These are phyloP conservation scores for Asbolus verrucosus DNA, from an alignment of 1,140 invertebrate species.

Conservation along the genomic window DNA sequence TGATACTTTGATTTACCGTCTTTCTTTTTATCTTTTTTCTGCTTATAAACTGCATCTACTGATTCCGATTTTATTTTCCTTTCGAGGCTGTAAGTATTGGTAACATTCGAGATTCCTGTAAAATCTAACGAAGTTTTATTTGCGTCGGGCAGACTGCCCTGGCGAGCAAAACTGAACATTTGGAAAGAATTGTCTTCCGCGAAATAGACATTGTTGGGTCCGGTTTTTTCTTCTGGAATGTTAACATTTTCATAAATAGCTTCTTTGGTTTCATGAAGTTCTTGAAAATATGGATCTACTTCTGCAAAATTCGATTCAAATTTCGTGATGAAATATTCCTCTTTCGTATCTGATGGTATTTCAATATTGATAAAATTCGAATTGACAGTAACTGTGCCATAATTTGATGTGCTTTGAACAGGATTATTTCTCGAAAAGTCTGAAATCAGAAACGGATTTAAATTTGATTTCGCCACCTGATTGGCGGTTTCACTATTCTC, in stretches of 20 bases:
- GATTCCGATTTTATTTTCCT: not conserved
- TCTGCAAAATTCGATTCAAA: slow-evolving; percentile 51
- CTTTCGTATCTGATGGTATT: slow-evolving; percentile 46
- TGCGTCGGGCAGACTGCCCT: not conserved
- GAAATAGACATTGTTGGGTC: not conserved
- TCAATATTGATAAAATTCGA: slow-evolving; percentile 50
- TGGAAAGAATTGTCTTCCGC: not conserved
- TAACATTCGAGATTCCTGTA: not conserved
- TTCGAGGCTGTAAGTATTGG: slow-evolving; percentile 8
- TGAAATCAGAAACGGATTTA: slow-evolving; percentile 56
- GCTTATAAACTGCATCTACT: slow-evolving; percentile 45
- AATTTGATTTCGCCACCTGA: not conserved
- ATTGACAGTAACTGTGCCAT: slow-evolving; percentile 54
- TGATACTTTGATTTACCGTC: slow-evolving; percentile 69
- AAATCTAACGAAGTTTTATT: not conserved
- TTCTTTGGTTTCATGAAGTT: slow-evolving; percentile 49
- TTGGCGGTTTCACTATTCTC: not conserved
- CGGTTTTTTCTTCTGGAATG: slow-evolving; percentile 2
- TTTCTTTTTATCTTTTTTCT: slow-evolving; percentile 67
- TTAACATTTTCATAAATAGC: slow-evolving; percentile 47
- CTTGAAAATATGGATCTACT: slow-evolving; percentile 51
- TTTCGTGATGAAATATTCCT: slow-evolving; percentile 1
- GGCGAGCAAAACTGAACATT: not conserved
- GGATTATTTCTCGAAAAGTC: slow-evolving; percentile 39
- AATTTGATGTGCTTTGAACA: slow-evolving; percentile 54